Conservation (phyloP, 2,113 vertebrate genomes). For the Theristicus caerulescens region DNA sequence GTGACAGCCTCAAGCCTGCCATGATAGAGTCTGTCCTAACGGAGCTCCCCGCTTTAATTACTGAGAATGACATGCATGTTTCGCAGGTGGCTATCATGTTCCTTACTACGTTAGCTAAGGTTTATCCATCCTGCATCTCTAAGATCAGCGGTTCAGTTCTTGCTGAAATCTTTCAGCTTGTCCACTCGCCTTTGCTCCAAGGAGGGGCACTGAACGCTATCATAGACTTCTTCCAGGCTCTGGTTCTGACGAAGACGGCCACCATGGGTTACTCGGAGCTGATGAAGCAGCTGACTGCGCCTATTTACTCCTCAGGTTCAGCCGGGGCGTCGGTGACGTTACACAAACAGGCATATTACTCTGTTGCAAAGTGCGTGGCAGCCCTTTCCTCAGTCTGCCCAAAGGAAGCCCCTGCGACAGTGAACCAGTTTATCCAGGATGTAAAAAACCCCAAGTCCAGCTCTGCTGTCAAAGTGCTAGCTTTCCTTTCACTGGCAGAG, state of each 20-base stretch:
- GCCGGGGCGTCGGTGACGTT: neutral
- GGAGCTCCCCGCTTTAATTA: slow-evolving; percentile 86
- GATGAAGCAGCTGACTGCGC: slow-evolving; percentile 80
- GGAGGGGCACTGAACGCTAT: slow-evolving; percentile 81
- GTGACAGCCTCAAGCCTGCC: slow-evolving; percentile 78
- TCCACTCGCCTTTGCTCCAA: slow-evolving; percentile 89
- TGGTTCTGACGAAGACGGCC: slow-evolving; percentile 78
- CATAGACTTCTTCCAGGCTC: slow-evolving; percentile 80
- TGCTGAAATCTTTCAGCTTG: slow-evolving; percentile 79
- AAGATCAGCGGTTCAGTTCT: slow-evolving; percentile 81
- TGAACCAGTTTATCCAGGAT: slow-evolving; percentile 83
- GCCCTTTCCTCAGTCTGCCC: slow-evolving; percentile 83
- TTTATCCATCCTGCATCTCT: slow-evolving; percentile 80
- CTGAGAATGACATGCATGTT: slow-evolving; percentile 90
- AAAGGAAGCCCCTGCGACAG: slow-evolving; percentile 77
- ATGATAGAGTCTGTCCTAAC: slow-evolving; percentile 80
- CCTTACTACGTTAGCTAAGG: slow-evolving; percentile 81
- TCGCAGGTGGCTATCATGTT: slow-evolving; percentile 87
- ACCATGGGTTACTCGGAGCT: slow-evolving; percentile 78
- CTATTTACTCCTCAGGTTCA: slow-evolving; percentile 63
- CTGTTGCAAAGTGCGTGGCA: slow-evolving; percentile 86
- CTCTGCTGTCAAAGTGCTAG: slow-evolving; percentile 81
- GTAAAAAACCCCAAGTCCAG: slow-evolving; percentile 78
- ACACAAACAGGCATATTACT: slow-evolving; percentile 87
- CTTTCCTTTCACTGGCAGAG: slow-evolving; percentile 89